Base-by-base conservation (phyloP, 1,140 invertebrate genomes). In the Paralvinella palmiformis region DNA sequence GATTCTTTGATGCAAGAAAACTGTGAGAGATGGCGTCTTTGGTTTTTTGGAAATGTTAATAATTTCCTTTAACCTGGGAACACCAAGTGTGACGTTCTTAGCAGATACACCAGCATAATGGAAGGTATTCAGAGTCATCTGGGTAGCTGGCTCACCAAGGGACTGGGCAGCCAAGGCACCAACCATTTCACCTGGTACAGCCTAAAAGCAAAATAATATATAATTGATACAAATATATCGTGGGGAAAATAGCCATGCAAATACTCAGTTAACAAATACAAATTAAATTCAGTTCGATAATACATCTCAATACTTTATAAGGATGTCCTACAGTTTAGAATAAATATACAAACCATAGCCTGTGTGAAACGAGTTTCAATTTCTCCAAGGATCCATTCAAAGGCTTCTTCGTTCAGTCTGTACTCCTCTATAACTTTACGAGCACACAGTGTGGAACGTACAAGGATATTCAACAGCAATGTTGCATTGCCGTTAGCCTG, bases 81-180 rank as follows among this genome's bases (percentile, higher is more conserved):
- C 97, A 86, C 97, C 97, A 45, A 99, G 87, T 0, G 97, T 99
- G 84, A 99, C 96, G 84, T 99, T 99, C 82, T 99, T 99, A 4
- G 96, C 98, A 0, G 96, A 99, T 66, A 99, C 96, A 86, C 97
- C 97, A 83, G 96, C 96, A 83, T 98, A 99, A 85, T 99, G 97
- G 88, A 99, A 99, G 85, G 97, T 99, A 82, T 99, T 99, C 73
- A 99, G 82, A 80, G 97, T 99, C 96, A 99, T 99, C 85, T 99
- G 96, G 67, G 97, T 99, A 64, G 96, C 97, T 17, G 97, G 97
- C 80, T 99, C 97, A 71, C 96, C 96, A 29, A 99, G 86, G 73
- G 92, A 96, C 80, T 99, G 97, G 5, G 97, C 97, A 62, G 96
- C 96, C 65, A 99, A 81, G 1, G 96, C 95, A 48, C 97, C 97